phyloP scores from a whole-genome alignment of 2,888 invertebrate genomes.

The Falcaria lacertinaria region DNA sequence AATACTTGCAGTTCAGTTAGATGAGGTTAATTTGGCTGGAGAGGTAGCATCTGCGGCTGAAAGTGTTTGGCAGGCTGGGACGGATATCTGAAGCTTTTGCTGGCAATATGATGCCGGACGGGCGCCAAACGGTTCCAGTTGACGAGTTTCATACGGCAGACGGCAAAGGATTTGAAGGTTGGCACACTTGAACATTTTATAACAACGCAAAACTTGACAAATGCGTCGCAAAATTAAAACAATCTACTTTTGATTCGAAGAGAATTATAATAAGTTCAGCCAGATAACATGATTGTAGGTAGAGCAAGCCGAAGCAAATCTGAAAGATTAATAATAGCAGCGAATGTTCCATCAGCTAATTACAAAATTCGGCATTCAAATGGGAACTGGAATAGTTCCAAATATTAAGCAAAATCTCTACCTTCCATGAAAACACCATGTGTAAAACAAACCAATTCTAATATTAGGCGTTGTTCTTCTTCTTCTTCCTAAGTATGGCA shows the following conservation, averaged over 20 bases:
- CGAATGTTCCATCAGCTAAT: not conserved
- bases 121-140: conserved; percentile 53
- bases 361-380: not conserved
- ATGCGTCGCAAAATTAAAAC: too few species aligned
- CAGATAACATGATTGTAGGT: too few species aligned
- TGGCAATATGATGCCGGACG: conserved; percentile 40
- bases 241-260: too few species aligned
- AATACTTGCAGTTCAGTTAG: conserved; percentile 34
- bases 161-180: conserved; percentile 32
- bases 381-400: not conserved
- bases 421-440: not conserved
- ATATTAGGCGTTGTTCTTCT: too few species aligned
- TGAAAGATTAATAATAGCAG: too few species aligned
- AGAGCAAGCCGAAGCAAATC: too few species aligned
- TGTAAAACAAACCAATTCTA: not conserved
- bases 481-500: too few species aligned
- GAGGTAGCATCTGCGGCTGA: conserved; percentile 40
- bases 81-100: conserved; percentile 40
- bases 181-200: conserved; percentile 12
- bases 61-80: conserved; percentile 47
- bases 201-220: too few species aligned
- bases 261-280: not conserved
- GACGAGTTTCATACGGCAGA: conserved; percentile 42
- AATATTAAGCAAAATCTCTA: not conserved
- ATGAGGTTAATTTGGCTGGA: conserved; percentile 55